Conservation (phyloP, 23 tunicate species). For the Oikopleura albicans region DNA sequence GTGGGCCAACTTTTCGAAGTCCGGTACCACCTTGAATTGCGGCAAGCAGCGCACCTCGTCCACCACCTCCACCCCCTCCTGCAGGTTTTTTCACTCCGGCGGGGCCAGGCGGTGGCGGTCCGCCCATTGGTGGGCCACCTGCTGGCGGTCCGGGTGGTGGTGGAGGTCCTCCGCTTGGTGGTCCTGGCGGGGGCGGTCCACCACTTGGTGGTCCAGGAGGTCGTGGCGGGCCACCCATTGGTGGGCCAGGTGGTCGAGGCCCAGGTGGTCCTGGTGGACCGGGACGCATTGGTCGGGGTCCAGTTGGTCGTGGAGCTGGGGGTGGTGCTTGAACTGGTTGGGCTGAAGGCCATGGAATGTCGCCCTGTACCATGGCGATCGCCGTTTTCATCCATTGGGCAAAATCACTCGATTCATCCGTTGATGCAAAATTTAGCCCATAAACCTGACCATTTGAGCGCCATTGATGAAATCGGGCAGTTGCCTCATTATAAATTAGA, state of each 20-base stretch:
- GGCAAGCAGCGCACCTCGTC: not conserved
- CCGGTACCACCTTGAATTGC: not conserved
- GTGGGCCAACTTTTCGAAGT: not conserved
- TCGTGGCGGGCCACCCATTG: not conserved
- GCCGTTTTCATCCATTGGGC: not conserved
- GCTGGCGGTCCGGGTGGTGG: not conserved
- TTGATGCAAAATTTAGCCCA: not conserved
- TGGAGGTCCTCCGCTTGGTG: constrained; percentile 11
- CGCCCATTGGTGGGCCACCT: not conserved
- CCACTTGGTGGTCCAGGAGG: not conserved
- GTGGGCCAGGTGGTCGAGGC: not conserved
- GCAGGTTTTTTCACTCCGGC: not conserved
- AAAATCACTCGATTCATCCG: not conserved
- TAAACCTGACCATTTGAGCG: constrained; percentile 17
- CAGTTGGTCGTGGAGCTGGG: not conserved
- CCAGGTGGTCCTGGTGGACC: not conserved
- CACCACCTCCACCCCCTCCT: not conserved
- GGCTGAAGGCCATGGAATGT: not conserved
- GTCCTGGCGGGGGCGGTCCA: not conserved
- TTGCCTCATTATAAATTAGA: constrained; percentile 70
- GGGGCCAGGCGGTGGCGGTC: not conserved
- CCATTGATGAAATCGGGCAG: constrained; percentile 91
- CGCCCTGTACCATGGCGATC: not conserved
- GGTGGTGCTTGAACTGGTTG: not conserved
- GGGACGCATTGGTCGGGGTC: not conserved